These are phyloP conservation scores for Grus americana DNA, from an alignment of 2,113 vertebrate genomes.

Conservation along the genomic window DNA sequence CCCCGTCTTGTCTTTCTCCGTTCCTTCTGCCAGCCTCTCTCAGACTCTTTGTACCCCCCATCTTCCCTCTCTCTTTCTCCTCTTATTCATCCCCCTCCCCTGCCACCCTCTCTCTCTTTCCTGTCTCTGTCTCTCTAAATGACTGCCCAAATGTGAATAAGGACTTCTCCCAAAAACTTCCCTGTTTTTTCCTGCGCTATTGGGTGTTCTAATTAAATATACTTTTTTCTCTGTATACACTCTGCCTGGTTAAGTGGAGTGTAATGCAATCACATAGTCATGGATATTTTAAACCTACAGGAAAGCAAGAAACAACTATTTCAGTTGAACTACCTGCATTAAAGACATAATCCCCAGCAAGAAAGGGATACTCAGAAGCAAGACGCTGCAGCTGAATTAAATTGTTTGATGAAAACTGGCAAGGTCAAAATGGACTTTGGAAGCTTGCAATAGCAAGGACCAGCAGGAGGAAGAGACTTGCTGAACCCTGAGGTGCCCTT, in stretches of 20 bases:
- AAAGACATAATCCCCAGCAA: background rate
- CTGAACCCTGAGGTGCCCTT: too few relatives aligned
- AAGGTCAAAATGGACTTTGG: background rate
- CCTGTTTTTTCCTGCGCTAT: background rate
- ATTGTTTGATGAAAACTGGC: background rate
- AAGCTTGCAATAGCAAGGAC: background rate
- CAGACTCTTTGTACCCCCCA: background rate
- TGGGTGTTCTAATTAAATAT: background rate
- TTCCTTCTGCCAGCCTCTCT: background rate
- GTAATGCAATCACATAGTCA: background rate
- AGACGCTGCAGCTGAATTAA: background rate
- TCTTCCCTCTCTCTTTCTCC: background rate
- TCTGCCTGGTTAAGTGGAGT: background rate
- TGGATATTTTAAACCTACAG: background rate
- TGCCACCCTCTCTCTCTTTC: background rate
- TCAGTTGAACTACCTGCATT: background rate
- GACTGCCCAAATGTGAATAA: background rate
- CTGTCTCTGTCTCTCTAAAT: background rate
- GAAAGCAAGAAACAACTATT: background rate
- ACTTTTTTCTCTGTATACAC: background rate
- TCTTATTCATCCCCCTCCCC: accelerated
- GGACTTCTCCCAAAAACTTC: background rate
- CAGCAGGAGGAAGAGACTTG: too few relatives aligned
- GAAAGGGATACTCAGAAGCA: background rate
- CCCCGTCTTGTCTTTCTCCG: background rate